Evolutionary conservation across 64 coral and sea anemone genomes (phyloP), one percentile per base, ranked within the genome.

Genomic region (Cladopsammia gracilis): DNA sequence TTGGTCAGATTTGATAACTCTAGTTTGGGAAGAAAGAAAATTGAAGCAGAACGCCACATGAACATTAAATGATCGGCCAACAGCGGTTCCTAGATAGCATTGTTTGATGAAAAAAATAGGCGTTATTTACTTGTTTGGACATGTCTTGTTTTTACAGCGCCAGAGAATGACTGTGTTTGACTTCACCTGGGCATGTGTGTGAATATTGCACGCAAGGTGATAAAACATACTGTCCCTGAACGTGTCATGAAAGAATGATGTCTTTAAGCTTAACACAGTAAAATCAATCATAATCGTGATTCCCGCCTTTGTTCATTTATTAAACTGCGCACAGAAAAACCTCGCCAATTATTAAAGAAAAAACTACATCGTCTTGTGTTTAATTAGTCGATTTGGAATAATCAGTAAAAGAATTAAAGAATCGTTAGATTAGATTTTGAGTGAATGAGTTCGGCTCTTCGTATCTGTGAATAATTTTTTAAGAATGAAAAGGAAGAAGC

Each of bases 221-320:
- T 44, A 84, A 65, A 84, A 84, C 42, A 83, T 12, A 84, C 6
- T 84, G 8, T 45, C 80, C 49, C 19, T n/a, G n/a, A 25, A 11
- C 11, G 45, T 84, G 80, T 67, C 61, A 84, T n/a, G 19, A 68
- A 48, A 66, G 42, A 66, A 62, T 68, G 10, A 84, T 49, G 60
- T 47, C 80, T 67, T 68, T 22, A 10, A n/a, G 67, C 62, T 13
- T 67, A 68, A 20, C 34, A 84, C 2, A 84, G 61, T 52, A 64
- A 50, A 84, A 84, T 51, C 80, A 84, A 24, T 84, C 62, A 84
- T 23, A 2, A 47, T 14, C 0, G 8, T 3, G 8, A 84, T 34
- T 48, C 19, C 49, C 7, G 56, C 89, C 89, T 91, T 91, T 91
- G 89, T 91, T 91, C 89, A 71, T 91, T 70, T 91, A 83, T 91